Evolutionary conservation across 2,888 invertebrate genomes (phyloP).

Genomic region (Rosalia funebris): DNA sequence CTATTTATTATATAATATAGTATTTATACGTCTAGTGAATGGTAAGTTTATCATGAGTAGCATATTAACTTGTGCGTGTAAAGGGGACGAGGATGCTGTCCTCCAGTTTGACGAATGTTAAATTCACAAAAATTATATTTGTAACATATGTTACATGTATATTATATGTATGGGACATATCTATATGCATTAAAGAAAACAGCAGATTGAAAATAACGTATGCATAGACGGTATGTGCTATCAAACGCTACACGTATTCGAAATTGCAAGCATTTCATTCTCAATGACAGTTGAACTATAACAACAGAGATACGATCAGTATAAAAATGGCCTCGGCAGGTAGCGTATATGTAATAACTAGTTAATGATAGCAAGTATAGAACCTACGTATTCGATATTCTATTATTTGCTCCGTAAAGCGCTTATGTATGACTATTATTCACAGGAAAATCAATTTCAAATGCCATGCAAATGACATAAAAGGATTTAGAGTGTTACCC

Average conservation of each 20-base stretch:
- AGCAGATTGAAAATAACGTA: too few species aligned
- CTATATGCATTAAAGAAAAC: too few species aligned
- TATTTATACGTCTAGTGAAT: too few species aligned
- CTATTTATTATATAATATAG: too few species aligned
- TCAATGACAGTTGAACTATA: conserved; percentile 7
- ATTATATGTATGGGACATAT: too few species aligned
- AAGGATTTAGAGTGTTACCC: conserved; percentile 50
- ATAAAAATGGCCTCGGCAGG: conserved; percentile 33
- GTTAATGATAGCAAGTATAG: conserved; percentile 37
- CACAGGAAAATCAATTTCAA: conserved; percentile 56
- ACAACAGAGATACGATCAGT: conserved; percentile 32
- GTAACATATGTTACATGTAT: too few species aligned
- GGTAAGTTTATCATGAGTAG: too few species aligned
- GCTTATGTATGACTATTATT: conserved; percentile 46
- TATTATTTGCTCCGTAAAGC: conserved; percentile 42
- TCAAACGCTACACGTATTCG: background rate
- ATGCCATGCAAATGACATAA: conserved; percentile 54
- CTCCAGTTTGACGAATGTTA: too few species aligned
- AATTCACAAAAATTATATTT: too few species aligned
- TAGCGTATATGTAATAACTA: conserved; percentile 33
- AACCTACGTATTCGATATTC: conserved; percentile 44
- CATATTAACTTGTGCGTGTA: too few species aligned
- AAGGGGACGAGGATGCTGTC: too few species aligned
- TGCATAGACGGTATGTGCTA: too few species aligned
- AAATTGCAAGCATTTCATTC: background rate